These are phyloP conservation scores for Thamnophis sirtalis DNA, from an alignment of 2,113 vertebrate genomes.

Conservation along the genomic window DNA sequence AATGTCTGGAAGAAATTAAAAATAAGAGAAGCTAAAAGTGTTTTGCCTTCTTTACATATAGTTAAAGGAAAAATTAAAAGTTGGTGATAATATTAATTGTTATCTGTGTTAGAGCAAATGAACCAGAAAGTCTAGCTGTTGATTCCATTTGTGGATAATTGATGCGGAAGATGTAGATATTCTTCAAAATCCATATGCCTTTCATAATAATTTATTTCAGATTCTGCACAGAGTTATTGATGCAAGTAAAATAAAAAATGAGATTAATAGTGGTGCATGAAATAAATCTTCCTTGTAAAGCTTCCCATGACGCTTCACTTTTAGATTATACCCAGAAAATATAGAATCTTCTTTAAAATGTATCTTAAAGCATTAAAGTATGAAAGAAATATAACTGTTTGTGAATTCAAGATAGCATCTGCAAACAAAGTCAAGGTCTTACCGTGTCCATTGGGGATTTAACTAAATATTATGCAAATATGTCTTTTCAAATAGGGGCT, in stretches of 20 bases:
- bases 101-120: neutral
- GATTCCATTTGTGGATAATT: neutral
- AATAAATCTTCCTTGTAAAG: constrained; percentile 12
- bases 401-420: constrained; percentile 44
- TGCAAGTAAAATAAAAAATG: constrained; percentile 22
- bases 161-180: neutral
- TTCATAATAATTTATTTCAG: constrained; percentile 27
- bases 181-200: neutral
- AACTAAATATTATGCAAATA: constrained; percentile 51
- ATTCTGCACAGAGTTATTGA: constrained; percentile 25
- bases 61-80: neutral
- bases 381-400: constrained; percentile 31
- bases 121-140: neutral
- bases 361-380: constrained; percentile 13
- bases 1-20: neutral
- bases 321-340: constrained; percentile 12
- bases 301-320: constrained; percentile 21
- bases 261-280: constrained; percentile 20
- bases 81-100: neutral
- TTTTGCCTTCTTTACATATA: neutral
- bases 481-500: constrained; percentile 47
- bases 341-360: constrained; percentile 26
- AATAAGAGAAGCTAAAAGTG: neutral
- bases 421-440: constrained; percentile 41
- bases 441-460: constrained; percentile 45